These are phyloP conservation scores for Brachyptera risi DNA, from an alignment of 2,888 invertebrate species.

Conservation along the genomic window DNA sequence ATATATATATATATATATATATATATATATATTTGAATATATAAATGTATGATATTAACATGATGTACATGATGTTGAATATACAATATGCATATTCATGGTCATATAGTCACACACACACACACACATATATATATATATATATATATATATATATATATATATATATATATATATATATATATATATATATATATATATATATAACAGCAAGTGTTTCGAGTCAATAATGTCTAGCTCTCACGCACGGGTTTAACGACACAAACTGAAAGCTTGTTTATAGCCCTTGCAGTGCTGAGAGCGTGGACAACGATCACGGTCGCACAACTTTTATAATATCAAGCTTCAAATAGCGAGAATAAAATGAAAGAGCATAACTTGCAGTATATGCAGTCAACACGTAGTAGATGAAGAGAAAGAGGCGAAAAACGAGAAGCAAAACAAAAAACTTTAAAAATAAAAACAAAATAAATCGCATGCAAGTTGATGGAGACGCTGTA, in stretches of 20 bases:
- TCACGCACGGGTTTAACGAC: neutral
- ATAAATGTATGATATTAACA: too few species aligned
- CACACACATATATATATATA: too few species aligned
- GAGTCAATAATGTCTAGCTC: neutral
- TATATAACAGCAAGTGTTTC: too few species aligned
- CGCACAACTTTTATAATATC: conserved; percentile 18
- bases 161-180: too few species aligned
- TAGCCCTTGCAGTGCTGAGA: neutral
- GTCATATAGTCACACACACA: too few species aligned
- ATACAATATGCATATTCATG: too few species aligned
- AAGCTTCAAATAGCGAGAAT: conserved; percentile 5
- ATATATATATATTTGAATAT: too few species aligned
- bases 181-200: too few species aligned
- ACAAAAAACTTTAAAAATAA: conserved; percentile 6
- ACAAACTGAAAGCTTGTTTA: neutral
- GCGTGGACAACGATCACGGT: neutral
- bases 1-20: too few species aligned
- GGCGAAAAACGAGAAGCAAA: neutral
- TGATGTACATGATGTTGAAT: too few species aligned
- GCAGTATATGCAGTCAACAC: neutral
- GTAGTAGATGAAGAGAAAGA: neutral
- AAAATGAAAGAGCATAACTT: conserved; percentile 15
- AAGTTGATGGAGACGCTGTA: conserved; percentile 7
- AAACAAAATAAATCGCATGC: conserved; percentile 3
- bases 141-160: too few species aligned